Evolutionary conservation across 2,113 vertebrate genomes (phyloP).

Genomic region (Garra rufa): DNA sequence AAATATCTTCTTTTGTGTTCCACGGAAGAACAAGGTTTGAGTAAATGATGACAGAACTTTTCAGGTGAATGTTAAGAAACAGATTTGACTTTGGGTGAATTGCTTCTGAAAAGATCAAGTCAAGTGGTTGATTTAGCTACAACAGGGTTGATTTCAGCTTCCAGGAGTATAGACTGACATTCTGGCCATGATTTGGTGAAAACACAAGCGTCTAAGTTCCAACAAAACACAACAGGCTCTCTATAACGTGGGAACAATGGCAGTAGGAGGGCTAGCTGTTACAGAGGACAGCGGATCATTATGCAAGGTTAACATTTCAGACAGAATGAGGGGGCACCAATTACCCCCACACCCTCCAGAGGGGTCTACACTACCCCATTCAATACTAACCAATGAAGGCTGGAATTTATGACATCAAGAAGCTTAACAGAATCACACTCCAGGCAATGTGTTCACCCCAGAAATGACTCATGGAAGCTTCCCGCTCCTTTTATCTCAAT

Average conservation of each 20-base stretch:
- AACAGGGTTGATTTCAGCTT: not conserved
- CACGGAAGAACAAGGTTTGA: not conserved
- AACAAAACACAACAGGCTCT: constrained; percentile 17
- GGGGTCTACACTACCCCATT: constrained; percentile 33
- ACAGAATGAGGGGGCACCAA: constrained; percentile 17
- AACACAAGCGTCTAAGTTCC: not conserved
- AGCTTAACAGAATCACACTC: constrained; percentile 24
- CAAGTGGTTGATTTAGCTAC: not conserved
- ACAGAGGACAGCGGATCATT: constrained; percentile 23
- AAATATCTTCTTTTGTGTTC: not conserved
- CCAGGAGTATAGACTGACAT: constrained; percentile 12
- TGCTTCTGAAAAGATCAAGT: not conserved
- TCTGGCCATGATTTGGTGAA: not conserved
- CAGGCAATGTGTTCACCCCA: constrained; percentile 2
- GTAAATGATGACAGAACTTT: not conserved
- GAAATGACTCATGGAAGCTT: constrained; percentile 19
- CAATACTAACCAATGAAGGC: constrained; percentile 45
- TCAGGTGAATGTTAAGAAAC: not conserved
- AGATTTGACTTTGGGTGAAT: not conserved
- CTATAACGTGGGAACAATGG: constrained; percentile 21
- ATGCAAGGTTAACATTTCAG: constrained; percentile 47
- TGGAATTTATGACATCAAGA: constrained; percentile 43
- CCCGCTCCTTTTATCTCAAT: constrained; percentile 10
- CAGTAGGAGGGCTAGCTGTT: constrained; percentile 10
- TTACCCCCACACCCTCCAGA: not conserved